phyloP scores from a whole-genome alignment of 1,140 invertebrate genomes.

The Neodiprion pinetum region DNA sequence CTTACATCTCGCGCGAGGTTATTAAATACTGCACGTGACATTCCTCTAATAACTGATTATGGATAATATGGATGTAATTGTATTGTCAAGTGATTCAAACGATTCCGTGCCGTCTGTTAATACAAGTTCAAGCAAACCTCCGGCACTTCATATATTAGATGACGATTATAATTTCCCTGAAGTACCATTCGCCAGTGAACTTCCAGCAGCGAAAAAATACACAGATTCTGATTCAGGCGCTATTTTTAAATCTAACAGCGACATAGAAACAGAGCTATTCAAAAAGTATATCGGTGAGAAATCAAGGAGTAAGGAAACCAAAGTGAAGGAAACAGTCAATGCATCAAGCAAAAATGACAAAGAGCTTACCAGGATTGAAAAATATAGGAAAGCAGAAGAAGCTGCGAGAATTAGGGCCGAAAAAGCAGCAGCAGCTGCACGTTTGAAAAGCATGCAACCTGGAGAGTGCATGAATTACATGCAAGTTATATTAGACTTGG shows the following conservation, averaged over 20 bases:
- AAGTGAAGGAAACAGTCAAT: neutral
- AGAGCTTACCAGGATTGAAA: slow-evolving; percentile 29
- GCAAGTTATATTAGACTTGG: slow-evolving; percentile 56
- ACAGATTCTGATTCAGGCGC: neutral
- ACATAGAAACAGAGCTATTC: neutral
- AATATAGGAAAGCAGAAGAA: slow-evolving; percentile 42
- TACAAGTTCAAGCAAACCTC: neutral
- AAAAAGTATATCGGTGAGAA: neutral
- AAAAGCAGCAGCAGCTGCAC: slow-evolving; percentile 41
- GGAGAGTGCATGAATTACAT: slow-evolving; percentile 66
- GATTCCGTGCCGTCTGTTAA: neutral
- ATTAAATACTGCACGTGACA: too few relatives aligned
- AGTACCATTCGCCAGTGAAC: neutral
- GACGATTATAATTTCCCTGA: neutral
- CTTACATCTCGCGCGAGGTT: too few relatives aligned
- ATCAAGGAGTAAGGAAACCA: neutral
- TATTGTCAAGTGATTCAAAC: neutral
- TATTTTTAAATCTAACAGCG: neutral
- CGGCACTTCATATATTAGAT: neutral
- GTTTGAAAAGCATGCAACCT: slow-evolving; percentile 56
- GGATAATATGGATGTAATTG: neutral
- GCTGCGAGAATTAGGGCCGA: slow-evolving; percentile 48
- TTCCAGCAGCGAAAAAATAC: neutral
- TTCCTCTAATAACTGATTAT: too few relatives aligned
- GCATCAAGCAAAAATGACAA: slow-evolving; percentile 10